Conservation (phyloP, 2,113 vertebrate genomes). For the Cyanistes caeruleus region DNA sequence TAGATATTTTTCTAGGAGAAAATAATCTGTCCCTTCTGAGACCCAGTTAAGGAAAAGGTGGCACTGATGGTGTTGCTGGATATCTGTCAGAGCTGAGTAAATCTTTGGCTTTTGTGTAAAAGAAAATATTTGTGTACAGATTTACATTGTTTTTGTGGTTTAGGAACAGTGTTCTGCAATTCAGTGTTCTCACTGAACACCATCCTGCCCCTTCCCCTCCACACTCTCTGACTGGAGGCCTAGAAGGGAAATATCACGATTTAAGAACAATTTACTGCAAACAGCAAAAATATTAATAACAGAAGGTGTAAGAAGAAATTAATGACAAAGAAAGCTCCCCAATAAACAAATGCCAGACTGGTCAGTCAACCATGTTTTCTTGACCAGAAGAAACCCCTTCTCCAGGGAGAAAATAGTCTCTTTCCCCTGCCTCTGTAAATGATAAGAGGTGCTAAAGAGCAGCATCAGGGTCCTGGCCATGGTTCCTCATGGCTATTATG, state of each 20-base stretch:
- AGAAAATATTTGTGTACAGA: background rate
- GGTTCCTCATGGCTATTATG: no score
- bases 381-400: rapidly evolving
- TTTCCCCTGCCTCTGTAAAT: background rate
- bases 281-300: background rate
- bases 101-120: background rate
- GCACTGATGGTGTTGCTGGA: background rate
- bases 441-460: no score
- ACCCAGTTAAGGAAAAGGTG: background rate
- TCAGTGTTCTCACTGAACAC: background rate
- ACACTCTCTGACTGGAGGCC: background rate
- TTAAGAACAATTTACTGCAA: background rate
- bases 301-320: background rate
- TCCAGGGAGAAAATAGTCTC: rapidly evolving
- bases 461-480: background rate
- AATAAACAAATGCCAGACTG: background rate
- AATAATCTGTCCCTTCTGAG: background rate
- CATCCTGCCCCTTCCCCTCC: background rate
- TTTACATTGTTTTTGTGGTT: background rate
- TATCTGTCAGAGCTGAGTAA: background rate
- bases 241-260: background rate
- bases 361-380: background rate
- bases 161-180: background rate
- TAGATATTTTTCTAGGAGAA: background rate
- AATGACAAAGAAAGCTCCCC: background rate